Conservation (phyloP, 2,888 invertebrate species). For the Phengaris alcon region DNA sequence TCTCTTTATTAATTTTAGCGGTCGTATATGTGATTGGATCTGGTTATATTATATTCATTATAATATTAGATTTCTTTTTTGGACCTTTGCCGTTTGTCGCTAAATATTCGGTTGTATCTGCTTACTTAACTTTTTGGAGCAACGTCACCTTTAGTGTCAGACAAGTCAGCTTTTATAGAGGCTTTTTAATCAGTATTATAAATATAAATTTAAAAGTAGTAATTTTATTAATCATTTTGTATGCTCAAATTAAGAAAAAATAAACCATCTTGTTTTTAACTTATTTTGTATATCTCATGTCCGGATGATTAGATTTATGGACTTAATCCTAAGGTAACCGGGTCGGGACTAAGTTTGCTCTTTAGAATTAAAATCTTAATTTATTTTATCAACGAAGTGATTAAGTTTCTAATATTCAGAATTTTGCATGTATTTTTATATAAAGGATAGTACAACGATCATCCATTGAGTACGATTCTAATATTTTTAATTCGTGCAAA, state of each 20-base stretch:
- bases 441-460: too few species aligned
- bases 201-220: too few species aligned
- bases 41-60: not conserved
- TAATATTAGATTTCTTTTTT: not conserved
- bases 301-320: not conserved
- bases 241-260: not conserved
- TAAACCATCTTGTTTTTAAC: not conserved
- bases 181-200: too few species aligned
- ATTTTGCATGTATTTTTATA: too few species aligned
- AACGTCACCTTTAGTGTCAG: too few species aligned
- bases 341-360: not conserved
- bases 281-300: not conserved
- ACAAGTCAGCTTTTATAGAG: too few species aligned
- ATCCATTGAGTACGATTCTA: too few species aligned
- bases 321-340: not conserved
- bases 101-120: too few species aligned
- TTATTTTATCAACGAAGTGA: not conserved
- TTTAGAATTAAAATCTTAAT: conserved; percentile 2
- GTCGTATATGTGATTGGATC: not conserved
- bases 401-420: not conserved
- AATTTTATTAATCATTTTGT: not conserved
- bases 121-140: too few species aligned
- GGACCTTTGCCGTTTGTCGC: too few species aligned
- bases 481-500: too few species aligned
- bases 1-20: conserved; percentile 7